Evolutionary conservation across 2,113 vertebrate species (phyloP).

Genomic region (Tragulus kanchil): DNA sequence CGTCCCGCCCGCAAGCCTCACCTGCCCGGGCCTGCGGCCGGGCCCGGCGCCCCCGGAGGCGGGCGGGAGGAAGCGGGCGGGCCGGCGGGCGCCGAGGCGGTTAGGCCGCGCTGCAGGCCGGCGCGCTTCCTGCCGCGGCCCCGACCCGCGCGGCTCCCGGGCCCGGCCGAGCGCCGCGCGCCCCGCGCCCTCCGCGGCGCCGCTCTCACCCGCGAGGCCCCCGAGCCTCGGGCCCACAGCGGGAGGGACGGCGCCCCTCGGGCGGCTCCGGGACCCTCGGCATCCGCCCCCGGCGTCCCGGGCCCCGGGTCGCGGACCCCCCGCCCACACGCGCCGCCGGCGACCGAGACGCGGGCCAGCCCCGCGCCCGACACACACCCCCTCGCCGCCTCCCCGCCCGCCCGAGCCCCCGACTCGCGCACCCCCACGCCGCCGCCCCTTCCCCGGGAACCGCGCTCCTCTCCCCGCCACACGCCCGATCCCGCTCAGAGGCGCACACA

Average conservation of each 20-base stretch:
- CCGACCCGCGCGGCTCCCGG: neutral
- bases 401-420: constrained; percentile 53
- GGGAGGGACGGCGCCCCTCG: neutral
- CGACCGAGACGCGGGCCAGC: neutral
- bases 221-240: neutral
- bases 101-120: constrained; percentile 81
- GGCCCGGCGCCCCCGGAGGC: constrained; percentile 38
- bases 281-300: neutral
- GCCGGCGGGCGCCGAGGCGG: constrained; percentile 57
- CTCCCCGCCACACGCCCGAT: neutral
- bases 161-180: rapidly evolving
- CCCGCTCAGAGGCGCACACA: neutral
- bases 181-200: neutral
- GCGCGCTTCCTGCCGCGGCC: constrained; percentile 73
- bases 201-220: constrained; percentile 49
- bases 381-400: constrained; percentile 37
- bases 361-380: constrained; percentile 66
- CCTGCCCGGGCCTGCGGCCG: constrained; percentile 73
- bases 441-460: constrained; percentile 48
- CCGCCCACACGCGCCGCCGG: neutral
- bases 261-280: neutral
- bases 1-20: constrained; percentile 64
- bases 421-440: neutral
- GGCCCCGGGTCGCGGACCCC: neutral
- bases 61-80: neutral